A percentile compares a stretch with the other conserved stretches of the same genome.
Conservation (phyloP, 2,888 invertebrate species). For the Caenorhabditis sinica region DNA sequence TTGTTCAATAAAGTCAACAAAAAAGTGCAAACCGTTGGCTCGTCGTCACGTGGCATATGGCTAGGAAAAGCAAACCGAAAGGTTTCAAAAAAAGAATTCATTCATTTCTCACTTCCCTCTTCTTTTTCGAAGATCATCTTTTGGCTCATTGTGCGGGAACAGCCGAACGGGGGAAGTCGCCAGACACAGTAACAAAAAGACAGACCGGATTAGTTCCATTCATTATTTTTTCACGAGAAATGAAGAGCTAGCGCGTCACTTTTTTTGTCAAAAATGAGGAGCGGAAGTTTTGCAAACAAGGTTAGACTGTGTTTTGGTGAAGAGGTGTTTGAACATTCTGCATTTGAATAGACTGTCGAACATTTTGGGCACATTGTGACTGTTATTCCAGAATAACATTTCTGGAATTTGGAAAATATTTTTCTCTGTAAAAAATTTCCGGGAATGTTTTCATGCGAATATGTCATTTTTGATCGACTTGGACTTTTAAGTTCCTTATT, state of each 20-base stretch:
- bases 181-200: constrained; percentile 9
- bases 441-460: too few species aligned
- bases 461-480: too few species aligned
- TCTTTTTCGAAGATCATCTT: constrained; percentile 39
- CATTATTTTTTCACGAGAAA: constrained; percentile 18
- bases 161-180: constrained; percentile 17
- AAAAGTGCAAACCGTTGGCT: constrained; percentile 41
- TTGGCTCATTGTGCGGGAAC: constrained; percentile 9
- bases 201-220: constrained; percentile 42
- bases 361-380: not conserved
- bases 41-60: constrained; percentile 48
- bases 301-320: constrained; percentile 24
- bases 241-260: constrained; percentile 40
- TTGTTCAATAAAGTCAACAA: constrained; percentile 50
- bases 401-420: too few species aligned
- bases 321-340: constrained; percentile 22
- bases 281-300: constrained; percentile 22
- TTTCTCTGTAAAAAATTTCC: not conserved
- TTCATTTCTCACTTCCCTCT: not conserved
- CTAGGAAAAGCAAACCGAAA: constrained; percentile 32
- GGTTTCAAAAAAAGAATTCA: constrained; percentile 1
- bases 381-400: not conserved
- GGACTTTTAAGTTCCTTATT: too few species aligned
- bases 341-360: constrained; percentile 5
- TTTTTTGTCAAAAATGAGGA: constrained; percentile 1